Percentiles rank a stretch among this genome's conserved stretches.
Conservation (phyloP, 2,113 vertebrate species). For the Sorex araneus region DNA sequence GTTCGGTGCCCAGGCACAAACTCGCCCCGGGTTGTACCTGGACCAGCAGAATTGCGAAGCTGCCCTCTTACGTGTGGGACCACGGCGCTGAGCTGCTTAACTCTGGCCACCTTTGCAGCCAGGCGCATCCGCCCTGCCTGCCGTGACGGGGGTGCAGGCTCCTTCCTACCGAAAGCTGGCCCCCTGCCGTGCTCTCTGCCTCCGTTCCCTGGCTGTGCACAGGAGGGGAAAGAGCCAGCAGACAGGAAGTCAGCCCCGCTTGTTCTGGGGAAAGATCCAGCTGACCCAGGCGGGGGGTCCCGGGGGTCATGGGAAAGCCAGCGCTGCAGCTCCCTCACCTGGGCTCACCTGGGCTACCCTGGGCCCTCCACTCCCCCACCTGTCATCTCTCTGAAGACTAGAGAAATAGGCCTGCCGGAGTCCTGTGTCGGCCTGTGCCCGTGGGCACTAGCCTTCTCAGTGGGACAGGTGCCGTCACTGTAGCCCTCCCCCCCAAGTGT, state of each 20-base stretch:
- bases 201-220: no score
- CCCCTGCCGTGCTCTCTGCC: no score
- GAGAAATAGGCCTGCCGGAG: background rate
- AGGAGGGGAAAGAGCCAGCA: no score
- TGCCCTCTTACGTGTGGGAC: no score
- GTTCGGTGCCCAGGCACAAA: background rate
- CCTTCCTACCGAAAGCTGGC: background rate
- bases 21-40: background rate
- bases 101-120: no score
- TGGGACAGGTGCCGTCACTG: background rate
- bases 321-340: background rate
- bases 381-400: background rate
- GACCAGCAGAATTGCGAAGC: background rate
- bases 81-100: no score
- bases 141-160: background rate
- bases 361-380: background rate
- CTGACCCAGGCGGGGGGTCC: no score
- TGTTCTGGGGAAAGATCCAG: no score
- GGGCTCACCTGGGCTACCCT: background rate
- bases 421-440: background rate
- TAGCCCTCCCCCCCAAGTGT: background rate
- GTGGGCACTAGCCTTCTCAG: background rate
- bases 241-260: no score
- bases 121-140: no score
- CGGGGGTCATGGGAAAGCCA: no score